phyloP scores from a whole-genome alignment of 2,888 invertebrate genomes.

The Agelastica alni region DNA sequence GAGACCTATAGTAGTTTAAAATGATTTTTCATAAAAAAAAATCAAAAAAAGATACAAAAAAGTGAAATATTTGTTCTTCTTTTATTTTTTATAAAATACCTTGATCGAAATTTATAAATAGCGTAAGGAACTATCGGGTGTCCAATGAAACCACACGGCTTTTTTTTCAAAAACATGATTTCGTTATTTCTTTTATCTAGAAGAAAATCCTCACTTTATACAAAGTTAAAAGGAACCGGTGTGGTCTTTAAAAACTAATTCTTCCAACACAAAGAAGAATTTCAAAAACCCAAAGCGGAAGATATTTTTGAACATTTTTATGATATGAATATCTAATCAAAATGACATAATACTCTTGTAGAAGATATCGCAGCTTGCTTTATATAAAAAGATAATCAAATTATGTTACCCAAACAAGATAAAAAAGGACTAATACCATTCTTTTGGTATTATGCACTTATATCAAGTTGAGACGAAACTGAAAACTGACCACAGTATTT shows the following conservation, averaged over 20 bases:
- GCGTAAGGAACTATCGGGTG: too few species aligned
- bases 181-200: too few species aligned
- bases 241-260: slow-evolving; percentile 13
- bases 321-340: slow-evolving; percentile 23
- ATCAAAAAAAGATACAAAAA: too few species aligned
- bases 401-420: slow-evolving; percentile 21
- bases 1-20: too few species aligned
- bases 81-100: too few species aligned
- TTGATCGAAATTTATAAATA: too few species aligned
- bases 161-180: too few species aligned
- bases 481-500: slow-evolving; percentile 21
- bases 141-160: too few species aligned
- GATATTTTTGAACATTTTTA: slow-evolving; percentile 14
- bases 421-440: slow-evolving; percentile 19
- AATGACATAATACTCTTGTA: slow-evolving; percentile 24
- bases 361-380: slow-evolving; percentile 19
- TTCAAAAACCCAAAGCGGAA: slow-evolving; percentile 19
- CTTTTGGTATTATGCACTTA: slow-evolving; percentile 19
- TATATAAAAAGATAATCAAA: slow-evolving; percentile 24
- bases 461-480: slow-evolving; percentile 15
- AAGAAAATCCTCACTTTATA: too few species aligned
- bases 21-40: too few species aligned
- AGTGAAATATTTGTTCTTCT: too few species aligned
- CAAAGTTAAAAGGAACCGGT: slow-evolving; percentile 15
- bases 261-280: slow-evolving; percentile 18